Conservation (phyloP, 2,888 invertebrate species). For the Pandemis corylana region DNA sequence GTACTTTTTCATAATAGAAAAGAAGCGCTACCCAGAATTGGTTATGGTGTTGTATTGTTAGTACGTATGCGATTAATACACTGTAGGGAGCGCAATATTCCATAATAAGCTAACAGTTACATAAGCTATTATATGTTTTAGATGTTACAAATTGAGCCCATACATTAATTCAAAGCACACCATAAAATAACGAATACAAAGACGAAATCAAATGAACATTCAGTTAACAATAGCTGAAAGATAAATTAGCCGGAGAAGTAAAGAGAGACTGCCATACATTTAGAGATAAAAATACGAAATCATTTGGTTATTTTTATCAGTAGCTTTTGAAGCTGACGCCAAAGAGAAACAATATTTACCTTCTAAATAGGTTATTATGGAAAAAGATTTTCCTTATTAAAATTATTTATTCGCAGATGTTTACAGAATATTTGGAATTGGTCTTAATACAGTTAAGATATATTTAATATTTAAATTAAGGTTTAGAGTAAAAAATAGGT, state of each 20-base stretch:
- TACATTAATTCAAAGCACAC: not conserved
- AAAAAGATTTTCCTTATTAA: constrained; percentile 4
- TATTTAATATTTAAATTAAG: too few relatives aligned
- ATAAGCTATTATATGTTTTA: too few relatives aligned
- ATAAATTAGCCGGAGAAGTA: not conserved
- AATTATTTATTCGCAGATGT: not conserved
- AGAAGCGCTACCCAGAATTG: not conserved
- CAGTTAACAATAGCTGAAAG: not conserved
- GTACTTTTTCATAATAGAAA: not conserved
- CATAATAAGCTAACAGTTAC: too few relatives aligned
- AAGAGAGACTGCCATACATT: not conserved
- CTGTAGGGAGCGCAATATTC: too few relatives aligned
- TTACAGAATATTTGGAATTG: not conserved
- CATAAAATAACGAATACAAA: not conserved
- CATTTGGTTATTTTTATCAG: constrained; percentile 2
- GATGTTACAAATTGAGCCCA: too few relatives aligned
- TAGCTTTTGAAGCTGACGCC: not conserved
- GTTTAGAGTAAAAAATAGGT: too few relatives aligned
- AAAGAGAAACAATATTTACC: constrained; percentile 11
- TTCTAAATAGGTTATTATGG: not conserved
- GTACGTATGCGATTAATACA: not conserved
- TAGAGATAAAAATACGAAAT: not conserved
- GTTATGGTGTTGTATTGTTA: not conserved
- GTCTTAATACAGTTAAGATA: not conserved
- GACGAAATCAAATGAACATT: not conserved